Percentiles rank a stretch among this genome's conserved stretches.
phyloP scores from a whole-genome alignment of 2,113 vertebrate species.

The Sclerurus mexicanus region DNA sequence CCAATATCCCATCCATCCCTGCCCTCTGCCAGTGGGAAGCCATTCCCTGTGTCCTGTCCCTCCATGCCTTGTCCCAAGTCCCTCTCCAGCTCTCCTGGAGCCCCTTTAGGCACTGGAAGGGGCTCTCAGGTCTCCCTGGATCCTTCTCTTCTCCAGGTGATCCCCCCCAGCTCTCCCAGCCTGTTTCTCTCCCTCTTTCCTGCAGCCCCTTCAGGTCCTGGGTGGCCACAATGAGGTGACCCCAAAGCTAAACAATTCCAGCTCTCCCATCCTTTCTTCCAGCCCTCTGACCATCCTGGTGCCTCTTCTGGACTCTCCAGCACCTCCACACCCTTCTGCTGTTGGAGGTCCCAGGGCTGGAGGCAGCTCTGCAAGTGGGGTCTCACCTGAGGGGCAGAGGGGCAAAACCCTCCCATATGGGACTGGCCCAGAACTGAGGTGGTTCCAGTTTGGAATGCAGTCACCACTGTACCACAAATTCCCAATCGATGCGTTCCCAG shows the following conservation, averaged over 20 bases:
- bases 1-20: neutral
- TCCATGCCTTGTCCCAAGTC: rapidly evolving
- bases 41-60: neutral
- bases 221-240: too few species aligned
- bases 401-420: neutral
- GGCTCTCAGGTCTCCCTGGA: neutral
- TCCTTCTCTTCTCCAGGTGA: neutral
- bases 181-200: too few species aligned
- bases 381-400: neutral
- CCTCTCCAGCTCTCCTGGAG: neutral
- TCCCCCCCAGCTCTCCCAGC: too few species aligned
- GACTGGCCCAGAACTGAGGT: neutral
- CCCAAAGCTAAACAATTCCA: neutral
- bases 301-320: neutral
- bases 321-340: neutral
- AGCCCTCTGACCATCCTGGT: too few species aligned
- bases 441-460: neutral
- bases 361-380: neutral
- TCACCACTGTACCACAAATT: neutral
- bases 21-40: neutral
- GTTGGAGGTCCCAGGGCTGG: neutral
- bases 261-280: neutral
- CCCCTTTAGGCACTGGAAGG: neutral
- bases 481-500: too few species aligned
- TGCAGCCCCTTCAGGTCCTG: too few species aligned